phyloP scores from a whole-genome alignment of 2,888 invertebrate genomes.

The Corbicula japonica region DNA sequence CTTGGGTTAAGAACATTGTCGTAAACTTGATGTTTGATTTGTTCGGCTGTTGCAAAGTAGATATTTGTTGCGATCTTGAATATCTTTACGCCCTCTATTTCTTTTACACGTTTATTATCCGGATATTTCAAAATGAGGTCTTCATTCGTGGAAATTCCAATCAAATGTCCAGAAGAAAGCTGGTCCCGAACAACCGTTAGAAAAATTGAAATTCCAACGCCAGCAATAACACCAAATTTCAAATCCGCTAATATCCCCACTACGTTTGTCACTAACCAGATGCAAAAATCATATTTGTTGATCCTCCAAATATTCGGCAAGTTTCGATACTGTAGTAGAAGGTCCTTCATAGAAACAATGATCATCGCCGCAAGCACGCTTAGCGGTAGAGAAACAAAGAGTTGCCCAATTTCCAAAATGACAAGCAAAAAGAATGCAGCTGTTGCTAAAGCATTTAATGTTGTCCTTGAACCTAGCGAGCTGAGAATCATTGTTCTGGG shows the following conservation, averaged over 20 bases:
- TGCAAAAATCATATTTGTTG: slow-evolving; percentile 91
- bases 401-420: slow-evolving; percentile 76
- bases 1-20: slow-evolving; percentile 42
- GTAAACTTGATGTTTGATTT: slow-evolving; percentile 57
- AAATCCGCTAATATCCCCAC: slow-evolving; percentile 75
- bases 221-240: slow-evolving; percentile 76
- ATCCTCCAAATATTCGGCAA: slow-evolving; percentile 91
- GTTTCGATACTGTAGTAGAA: slow-evolving; percentile 90
- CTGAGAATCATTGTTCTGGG: slow-evolving; percentile 79
- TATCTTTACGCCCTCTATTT: slow-evolving; percentile 35
- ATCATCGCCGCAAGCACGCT: slow-evolving; percentile 86
- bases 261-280: slow-evolving; percentile 78
- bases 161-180: slow-evolving; percentile 54
- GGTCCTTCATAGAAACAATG: slow-evolving; percentile 86
- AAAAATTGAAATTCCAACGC: slow-evolving; percentile 74
- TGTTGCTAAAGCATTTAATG: slow-evolving; percentile 75
- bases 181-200: slow-evolving; percentile 71
- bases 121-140: slow-evolving; percentile 42
- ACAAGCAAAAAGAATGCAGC: slow-evolving; percentile 79
- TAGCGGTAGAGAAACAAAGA: slow-evolving; percentile 81
- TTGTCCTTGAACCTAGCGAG: slow-evolving; percentile 78
- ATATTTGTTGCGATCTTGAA: slow-evolving; percentile 58
- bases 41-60: slow-evolving; percentile 64
- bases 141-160: slow-evolving; percentile 52
- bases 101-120: slow-evolving; percentile 33